Base-by-base conservation (phyloP, 2,797 vertebrate species). In the Aldrovandia affinis region DNA sequence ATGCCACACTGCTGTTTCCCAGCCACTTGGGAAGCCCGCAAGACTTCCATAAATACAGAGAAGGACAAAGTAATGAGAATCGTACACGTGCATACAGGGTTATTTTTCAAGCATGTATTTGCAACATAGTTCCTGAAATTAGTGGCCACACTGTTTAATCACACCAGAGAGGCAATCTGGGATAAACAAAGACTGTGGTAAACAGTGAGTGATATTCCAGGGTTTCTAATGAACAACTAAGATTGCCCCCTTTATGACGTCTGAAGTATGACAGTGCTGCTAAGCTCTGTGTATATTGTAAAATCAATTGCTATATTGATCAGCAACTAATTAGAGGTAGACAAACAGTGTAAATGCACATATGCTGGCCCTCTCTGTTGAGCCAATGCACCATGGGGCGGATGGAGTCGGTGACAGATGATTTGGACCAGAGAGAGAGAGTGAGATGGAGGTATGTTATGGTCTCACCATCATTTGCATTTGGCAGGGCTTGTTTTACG, bases 321-420 rank as follows among this genome's bases (percentile, higher is more conserved):
- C 83, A 90, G 89, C 88, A 90, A 92, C 92, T 94, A 93, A 94
- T 94, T 93, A 93, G 92, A 92, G 90, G 83, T 84, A 92, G 91
- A 92, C 91, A 91, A 91, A 92, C 92, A 92, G 92, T 92, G 91
- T 93, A 94, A 93, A 92, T 90, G 92, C 92, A 91, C 93, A 94
- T 94, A 94, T 94, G 94, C 93, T 59, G 83, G 50, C 15, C 63
- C 28, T 73, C 50, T 84, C 54, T 80, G 79, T 81, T 91, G 91
- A 91, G 92, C 93, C 93, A 93, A 92, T 90, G 89, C 93, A 77
- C 92, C 28, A 86, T 91, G 89, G 93, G 94, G 91, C 88, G 84
- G 89, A 92, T 81, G 42, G 68, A 84, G 68, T 84, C 65, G 10
- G 78, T 81, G 83, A 81, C 83, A 84, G 83, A 81, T 84, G 83